Evolutionary conservation across 2,113 vertebrate genomes (phyloP).

Genomic region (Pteruthius melanotis): DNA sequence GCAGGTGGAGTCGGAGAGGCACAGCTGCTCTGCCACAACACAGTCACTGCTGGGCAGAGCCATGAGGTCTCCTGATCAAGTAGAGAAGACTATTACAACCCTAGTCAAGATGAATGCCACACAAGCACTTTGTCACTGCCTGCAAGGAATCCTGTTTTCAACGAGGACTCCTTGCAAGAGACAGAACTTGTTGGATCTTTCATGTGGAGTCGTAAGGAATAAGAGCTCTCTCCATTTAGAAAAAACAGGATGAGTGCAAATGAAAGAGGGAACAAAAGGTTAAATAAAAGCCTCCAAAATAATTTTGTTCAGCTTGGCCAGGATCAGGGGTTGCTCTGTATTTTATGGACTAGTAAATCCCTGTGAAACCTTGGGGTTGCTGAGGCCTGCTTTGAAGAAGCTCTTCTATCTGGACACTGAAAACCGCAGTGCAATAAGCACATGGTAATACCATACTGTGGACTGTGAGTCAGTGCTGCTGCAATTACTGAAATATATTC

Average conservation of each 20-base stretch:
- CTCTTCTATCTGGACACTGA: neutral
- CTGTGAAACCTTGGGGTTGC: neutral
- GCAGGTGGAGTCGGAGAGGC: conserved; percentile 77
- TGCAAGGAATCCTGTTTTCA: neutral
- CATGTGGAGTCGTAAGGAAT: neutral
- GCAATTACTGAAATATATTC: neutral
- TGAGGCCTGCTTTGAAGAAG: neutral
- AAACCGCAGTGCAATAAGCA: neutral
- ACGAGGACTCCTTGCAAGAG: neutral
- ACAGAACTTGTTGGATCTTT: neutral
- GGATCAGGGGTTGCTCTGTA: neutral
- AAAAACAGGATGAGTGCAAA: neutral
- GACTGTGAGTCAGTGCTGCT: neutral
- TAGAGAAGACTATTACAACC: neutral
- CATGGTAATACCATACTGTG: neutral
- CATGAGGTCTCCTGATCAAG: conserved; percentile 52
- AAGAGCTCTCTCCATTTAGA: neutral
- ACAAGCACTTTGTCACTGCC: neutral
- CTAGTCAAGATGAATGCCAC: neutral
- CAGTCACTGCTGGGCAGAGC: conserved; percentile 71
- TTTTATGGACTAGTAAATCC: neutral
- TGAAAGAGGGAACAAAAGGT: neutral
- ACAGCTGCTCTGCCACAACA: conserved; percentile 78
- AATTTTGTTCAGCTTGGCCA: neutral
- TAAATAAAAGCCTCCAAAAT: neutral